These are phyloP conservation scores for Chiridota heheva DNA, from an alignment of 35 echinoderm and acorn worm species.

Conservation along the genomic window DNA sequence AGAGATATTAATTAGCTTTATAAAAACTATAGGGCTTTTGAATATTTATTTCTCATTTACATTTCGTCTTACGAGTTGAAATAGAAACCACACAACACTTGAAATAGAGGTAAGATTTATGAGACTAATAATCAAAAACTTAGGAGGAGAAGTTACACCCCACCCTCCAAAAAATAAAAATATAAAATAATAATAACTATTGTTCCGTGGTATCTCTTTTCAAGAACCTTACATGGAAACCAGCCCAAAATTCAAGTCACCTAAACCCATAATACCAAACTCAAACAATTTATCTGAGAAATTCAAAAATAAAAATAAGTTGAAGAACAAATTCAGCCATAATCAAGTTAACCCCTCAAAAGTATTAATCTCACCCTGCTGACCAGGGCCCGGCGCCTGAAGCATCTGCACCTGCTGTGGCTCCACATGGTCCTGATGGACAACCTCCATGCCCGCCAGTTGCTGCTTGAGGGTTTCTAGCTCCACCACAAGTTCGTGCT, in stretches of 20 bases:
- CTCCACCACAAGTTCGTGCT: constrained; percentile 58
- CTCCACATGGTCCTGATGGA: constrained; percentile 60
- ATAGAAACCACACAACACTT: too few relatives aligned
- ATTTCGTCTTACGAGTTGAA: too few relatives aligned
- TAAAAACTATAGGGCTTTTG: too few relatives aligned
- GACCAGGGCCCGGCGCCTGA: constrained; percentile 49
- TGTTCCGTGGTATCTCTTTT: too few relatives aligned
- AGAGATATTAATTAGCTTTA: too few relatives aligned
- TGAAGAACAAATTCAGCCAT: not conserved
- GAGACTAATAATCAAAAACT: too few relatives aligned
- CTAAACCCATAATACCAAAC: not conserved
- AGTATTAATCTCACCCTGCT: constrained; percentile 44
- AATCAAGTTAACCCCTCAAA: not conserved
- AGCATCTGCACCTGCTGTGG: constrained; percentile 60
- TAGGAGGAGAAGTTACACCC: too few relatives aligned
- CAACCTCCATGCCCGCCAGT: constrained; percentile 18
- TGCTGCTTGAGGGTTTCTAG: constrained; percentile 24
- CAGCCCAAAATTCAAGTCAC: not conserved
- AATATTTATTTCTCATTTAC: too few relatives aligned
- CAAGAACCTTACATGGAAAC: too few relatives aligned
- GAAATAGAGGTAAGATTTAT: too few relatives aligned
- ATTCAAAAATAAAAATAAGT: not conserved
- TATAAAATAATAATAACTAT: too few relatives aligned
- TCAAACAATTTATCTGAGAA: not conserved
- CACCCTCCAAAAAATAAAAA: too few relatives aligned